Evolutionary conservation across 64 coral and sea anemone genomes (phyloP).

Genomic region (Cladopsammia gracilis): DNA sequence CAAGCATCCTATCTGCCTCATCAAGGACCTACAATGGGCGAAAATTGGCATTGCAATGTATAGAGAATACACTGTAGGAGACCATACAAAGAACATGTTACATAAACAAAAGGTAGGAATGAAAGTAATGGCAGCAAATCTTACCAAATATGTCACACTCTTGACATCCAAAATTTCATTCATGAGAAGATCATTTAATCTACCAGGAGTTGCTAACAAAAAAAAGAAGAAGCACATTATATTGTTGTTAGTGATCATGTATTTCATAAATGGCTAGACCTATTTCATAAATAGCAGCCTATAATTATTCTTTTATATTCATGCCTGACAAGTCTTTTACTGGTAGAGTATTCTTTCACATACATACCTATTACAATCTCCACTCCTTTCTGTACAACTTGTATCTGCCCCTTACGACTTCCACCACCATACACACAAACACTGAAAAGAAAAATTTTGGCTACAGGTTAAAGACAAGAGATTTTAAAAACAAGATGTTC

Average conservation of each 20-base stretch:
- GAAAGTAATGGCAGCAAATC: neutral
- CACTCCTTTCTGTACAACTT: slow-evolving; percentile 90
- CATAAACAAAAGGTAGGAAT: neutral
- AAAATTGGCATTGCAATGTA: neutral
- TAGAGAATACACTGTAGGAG: neutral
- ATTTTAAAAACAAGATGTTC: neutral
- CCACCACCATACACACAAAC: slow-evolving; percentile 98
- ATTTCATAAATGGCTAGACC: no score
- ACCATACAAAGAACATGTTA: neutral
- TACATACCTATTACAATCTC: slow-evolving; percentile 95
- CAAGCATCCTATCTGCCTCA: slow-evolving; percentile 97
- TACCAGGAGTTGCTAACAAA: slow-evolving; percentile 90
- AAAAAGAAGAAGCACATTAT: neutral
- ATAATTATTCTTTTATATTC: no score
- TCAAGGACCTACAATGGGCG: slow-evolving; percentile 84
- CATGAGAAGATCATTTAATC: slow-evolving; percentile 98
- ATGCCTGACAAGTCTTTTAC: neutral
- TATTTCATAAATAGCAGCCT: no score
- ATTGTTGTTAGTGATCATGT: neutral
- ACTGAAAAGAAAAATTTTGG: slow-evolving; percentile 55
- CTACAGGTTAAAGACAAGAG: neutral
- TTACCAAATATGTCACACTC: slow-evolving; percentile 98
- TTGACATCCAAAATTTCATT: slow-evolving; percentile 90
- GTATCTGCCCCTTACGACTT: slow-evolving; percentile 85
- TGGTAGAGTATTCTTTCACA: neutral